Evolutionary conservation across 2,797 vertebrate genomes (phyloP).

Genomic region (Trachurus trachurus): DNA sequence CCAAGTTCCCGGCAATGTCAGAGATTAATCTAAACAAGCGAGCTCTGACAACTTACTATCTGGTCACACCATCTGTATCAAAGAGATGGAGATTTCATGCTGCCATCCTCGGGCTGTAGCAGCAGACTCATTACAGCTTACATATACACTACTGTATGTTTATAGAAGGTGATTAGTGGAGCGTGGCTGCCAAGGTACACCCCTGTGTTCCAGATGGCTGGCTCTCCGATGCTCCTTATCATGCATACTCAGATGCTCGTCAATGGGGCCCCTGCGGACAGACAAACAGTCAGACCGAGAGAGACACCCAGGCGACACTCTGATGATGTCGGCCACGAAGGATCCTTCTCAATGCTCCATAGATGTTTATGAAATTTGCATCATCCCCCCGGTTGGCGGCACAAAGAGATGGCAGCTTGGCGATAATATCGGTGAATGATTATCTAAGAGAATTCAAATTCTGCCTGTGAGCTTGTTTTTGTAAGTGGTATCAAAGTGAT

Average conservation of each 20-base stretch:
- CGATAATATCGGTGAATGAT: not conserved
- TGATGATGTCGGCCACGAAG: conserved; percentile 25
- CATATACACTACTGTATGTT: conserved; percentile 79
- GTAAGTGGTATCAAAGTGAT: not conserved
- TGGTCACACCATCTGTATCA: conserved; percentile 58
- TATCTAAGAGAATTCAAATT: conserved; percentile 1
- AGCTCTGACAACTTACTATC: conserved; percentile 59
- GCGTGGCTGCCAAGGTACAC: conserved; percentile 63
- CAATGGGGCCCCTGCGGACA: conserved; percentile 24
- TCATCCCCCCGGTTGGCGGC: conserved; percentile 21
- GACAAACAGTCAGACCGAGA: not conserved
- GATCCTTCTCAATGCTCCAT: not conserved
- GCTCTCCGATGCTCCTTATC: conserved; percentile 56
- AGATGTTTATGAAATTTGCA: conserved; percentile 14
- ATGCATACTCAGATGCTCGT: conserved; percentile 31
- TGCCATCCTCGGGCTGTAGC: conserved; percentile 49
- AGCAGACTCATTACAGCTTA: conserved; percentile 61
- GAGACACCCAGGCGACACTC: not conserved
- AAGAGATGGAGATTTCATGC: conserved; percentile 28
- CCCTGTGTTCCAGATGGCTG: conserved; percentile 70
- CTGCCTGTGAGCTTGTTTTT: not conserved
- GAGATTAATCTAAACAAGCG: conserved; percentile 36
- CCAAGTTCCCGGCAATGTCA: not conserved
- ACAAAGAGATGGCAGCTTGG: not conserved
- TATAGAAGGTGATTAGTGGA: conserved; percentile 67